Percentiles rank a stretch among this genome's conserved stretches.
phyloP scores from a whole-genome alignment of 2,113 vertebrate genomes.

The Anarrhichthys ocellatus region DNA sequence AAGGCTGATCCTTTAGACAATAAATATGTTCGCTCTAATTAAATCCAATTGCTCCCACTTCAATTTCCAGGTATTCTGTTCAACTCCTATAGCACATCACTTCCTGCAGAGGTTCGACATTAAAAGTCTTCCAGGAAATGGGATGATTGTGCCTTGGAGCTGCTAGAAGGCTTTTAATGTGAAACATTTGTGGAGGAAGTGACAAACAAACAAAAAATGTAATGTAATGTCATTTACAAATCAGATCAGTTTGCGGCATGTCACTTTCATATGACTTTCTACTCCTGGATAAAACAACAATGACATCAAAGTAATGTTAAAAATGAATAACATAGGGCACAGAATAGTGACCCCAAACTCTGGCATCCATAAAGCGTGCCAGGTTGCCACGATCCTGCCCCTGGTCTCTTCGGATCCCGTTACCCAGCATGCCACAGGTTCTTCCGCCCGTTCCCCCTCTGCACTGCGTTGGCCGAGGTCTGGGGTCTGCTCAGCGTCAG shows the following conservation, averaged over 20 bases:
- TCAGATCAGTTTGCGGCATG: neutral
- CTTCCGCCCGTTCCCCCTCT: constrained; percentile 39
- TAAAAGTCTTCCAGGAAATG: neutral
- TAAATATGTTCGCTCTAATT: neutral
- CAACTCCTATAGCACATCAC: neutral
- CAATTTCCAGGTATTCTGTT: neutral
- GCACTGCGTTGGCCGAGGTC: constrained; percentile 40
- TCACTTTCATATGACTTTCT: neutral
- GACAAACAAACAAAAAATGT: neutral
- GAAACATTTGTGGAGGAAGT: constrained; percentile 19
- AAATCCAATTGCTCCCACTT: neutral
- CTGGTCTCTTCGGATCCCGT: constrained; percentile 49
- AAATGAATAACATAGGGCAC: neutral
- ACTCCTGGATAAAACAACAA: neutral
- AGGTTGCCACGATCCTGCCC: constrained; percentile 38
- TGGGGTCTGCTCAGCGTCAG: constrained; percentile 75
- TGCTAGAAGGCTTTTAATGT: constrained; percentile 28
- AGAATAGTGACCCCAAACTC: constrained; percentile 20
- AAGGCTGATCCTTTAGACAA: neutral
- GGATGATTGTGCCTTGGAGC: neutral
- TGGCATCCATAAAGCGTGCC: constrained; percentile 28
- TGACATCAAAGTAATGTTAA: neutral
- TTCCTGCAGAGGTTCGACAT: neutral
- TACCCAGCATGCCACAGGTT: constrained; percentile 66
- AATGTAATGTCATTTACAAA: too few species aligned